A percentile compares a stretch with the other conserved stretches of the same genome.
Evolutionary conservation across 2,113 vertebrate genomes (phyloP).

Genomic region (Rafetus swinhoei): DNA sequence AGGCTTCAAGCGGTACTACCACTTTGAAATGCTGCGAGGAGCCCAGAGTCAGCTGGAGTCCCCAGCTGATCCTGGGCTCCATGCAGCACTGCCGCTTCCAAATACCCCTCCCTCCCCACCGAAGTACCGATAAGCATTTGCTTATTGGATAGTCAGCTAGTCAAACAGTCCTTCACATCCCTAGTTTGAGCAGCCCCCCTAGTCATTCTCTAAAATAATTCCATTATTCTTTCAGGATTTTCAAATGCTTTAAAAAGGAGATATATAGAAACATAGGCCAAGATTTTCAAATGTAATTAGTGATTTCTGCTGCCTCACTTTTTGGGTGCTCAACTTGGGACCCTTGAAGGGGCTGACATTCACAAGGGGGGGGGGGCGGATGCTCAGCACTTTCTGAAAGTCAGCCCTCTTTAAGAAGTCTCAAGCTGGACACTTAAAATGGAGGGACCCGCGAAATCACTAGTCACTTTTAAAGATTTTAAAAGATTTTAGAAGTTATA

Average conservation of each 20-base stretch:
- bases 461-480: neutral
- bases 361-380: neutral
- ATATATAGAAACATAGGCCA: neutral
- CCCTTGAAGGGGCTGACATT: neutral
- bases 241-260: neutral
- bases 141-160: too few relatives aligned
- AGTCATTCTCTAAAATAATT: neutral
- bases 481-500: neutral
- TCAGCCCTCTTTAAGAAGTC: neutral
- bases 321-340: neutral
- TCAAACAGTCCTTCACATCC: too few relatives aligned
- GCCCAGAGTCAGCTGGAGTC: too few relatives aligned
- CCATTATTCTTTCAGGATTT: neutral
- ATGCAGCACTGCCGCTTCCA: too few relatives aligned
- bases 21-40: too few relatives aligned
- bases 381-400: neutral
- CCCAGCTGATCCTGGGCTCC: too few relatives aligned
- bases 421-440: neutral
- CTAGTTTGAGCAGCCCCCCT: too few relatives aligned
- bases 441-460: neutral
- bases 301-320: neutral
- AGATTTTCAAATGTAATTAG: neutral
- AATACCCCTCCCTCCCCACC: too few relatives aligned
- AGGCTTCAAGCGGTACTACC: too few relatives aligned
- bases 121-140: too few relatives aligned